Evolutionary conservation across 2,888 invertebrate species (phyloP).

Genomic region (Drosophila limbata): DNA sequence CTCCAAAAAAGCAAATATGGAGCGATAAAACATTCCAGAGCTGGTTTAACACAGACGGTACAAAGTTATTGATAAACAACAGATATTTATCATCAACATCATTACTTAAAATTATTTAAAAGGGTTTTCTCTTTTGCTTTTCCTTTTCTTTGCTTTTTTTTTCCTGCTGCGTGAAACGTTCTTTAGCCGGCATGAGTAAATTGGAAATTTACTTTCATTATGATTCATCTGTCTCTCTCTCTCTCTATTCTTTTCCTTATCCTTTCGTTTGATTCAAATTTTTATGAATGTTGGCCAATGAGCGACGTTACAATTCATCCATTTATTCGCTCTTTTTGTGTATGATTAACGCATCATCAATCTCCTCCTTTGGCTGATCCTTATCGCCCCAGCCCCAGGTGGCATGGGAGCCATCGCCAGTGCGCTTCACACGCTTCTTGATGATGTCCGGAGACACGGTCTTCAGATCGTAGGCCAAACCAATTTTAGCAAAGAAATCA

Average conservation of each 20-base stretch:
- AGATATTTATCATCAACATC: constrained; percentile 65
- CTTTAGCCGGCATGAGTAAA: constrained; percentile 29
- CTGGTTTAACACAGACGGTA: constrained; percentile 82
- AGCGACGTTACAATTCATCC: constrained; percentile 5
- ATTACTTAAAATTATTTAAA: constrained; percentile 76
- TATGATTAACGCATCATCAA: constrained; percentile 87
- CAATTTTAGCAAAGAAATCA: constrained; percentile 92
- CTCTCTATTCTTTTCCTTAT: background rate
- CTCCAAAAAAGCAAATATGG: constrained; percentile 57
- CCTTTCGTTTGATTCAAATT: constrained; percentile 43
- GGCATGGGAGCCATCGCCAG: constrained; percentile 91
- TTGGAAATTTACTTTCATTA: constrained; percentile 47
- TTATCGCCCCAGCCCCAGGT: constrained; percentile 93
- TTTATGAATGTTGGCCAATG: constrained; percentile 15
- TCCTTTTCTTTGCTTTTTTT: constrained; percentile 17
- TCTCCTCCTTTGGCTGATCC: constrained; percentile 87
- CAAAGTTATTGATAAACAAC: constrained; percentile 76
- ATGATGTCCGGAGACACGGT: constrained; percentile 90
- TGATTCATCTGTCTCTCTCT: constrained; percentile 20
- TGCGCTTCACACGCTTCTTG: constrained; percentile 89
- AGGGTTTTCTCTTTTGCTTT: constrained; percentile 39
- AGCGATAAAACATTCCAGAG: constrained; percentile 76
- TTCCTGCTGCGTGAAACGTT: constrained; percentile 36
- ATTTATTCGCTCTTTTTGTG: constrained; percentile 87
- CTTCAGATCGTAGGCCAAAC: constrained; percentile 95